phyloP scores from a whole-genome alignment of 2,113 vertebrate species.

The human region DNA sequence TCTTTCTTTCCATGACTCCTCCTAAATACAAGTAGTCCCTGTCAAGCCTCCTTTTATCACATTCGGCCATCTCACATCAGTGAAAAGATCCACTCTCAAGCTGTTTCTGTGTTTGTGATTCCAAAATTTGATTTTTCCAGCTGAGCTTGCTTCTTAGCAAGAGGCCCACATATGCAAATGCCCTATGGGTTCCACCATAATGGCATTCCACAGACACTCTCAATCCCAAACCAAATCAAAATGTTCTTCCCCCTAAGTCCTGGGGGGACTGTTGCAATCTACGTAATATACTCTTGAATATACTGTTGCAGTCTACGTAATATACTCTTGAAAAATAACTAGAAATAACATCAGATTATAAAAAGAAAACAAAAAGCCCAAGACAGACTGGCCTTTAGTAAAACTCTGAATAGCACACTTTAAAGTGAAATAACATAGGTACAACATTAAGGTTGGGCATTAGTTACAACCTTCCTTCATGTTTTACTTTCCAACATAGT shows the following conservation, averaged over 20 bases:
- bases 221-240: constrained; percentile 7
- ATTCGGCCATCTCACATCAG: background rate
- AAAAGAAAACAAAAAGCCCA: background rate
- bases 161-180: background rate
- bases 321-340: background rate
- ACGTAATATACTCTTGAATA: background rate
- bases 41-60: background rate
- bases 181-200: background rate
- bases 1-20: background rate
- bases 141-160: background rate
- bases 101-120: background rate
- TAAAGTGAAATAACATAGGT: background rate
- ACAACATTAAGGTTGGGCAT: background rate
- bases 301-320: background rate
- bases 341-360: constrained; percentile 17
- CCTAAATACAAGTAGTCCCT: background rate
- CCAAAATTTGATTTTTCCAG: constrained; percentile 14
- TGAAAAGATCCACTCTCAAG: background rate
- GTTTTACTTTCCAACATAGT: background rate
- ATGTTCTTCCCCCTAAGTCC: background rate
- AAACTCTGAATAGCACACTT: constrained; percentile 17
- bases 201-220: background rate
- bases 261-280: background rate
- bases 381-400: background rate
- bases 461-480: background rate